Conservation (phyloP, 2,113 vertebrate species). For the Odocoileus virginianus region DNA sequence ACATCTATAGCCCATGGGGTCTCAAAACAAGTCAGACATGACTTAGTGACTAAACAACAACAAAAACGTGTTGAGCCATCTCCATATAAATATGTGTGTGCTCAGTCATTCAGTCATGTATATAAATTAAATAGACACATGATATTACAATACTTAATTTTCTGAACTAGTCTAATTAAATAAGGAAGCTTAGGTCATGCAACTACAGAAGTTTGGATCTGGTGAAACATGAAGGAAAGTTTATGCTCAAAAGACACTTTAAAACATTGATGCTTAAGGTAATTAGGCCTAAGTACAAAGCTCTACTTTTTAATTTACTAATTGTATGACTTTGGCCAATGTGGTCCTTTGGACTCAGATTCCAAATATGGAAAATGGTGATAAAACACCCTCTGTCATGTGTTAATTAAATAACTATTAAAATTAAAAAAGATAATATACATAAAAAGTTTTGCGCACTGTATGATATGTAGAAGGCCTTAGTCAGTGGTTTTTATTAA, state of each 20-base stretch:
- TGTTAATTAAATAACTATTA: background rate
- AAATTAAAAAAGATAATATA: background rate
- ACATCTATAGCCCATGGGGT: background rate
- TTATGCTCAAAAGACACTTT: background rate
- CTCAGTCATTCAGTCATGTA: background rate
- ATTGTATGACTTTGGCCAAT: background rate
- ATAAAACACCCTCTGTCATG: background rate
- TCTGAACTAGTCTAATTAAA: background rate
- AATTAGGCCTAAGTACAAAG: background rate
- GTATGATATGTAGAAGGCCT: rapidly evolving
- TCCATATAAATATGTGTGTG: background rate
- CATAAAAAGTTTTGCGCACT: background rate
- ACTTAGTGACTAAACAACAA: background rate
- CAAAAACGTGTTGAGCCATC: background rate
- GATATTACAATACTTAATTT: background rate
- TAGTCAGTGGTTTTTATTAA: background rate
- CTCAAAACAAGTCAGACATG: background rate
- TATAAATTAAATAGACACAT: background rate
- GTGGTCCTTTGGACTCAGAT: background rate
- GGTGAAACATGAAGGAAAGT: background rate
- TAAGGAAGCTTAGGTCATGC: background rate
- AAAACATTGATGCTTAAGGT: background rate
- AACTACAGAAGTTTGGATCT: background rate
- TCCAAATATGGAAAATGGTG: background rate
- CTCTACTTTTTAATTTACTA: background rate